These are phyloP conservation scores for Arvicanthis niloticus DNA, from an alignment of 2,113 vertebrate species.

Conservation along the genomic window DNA sequence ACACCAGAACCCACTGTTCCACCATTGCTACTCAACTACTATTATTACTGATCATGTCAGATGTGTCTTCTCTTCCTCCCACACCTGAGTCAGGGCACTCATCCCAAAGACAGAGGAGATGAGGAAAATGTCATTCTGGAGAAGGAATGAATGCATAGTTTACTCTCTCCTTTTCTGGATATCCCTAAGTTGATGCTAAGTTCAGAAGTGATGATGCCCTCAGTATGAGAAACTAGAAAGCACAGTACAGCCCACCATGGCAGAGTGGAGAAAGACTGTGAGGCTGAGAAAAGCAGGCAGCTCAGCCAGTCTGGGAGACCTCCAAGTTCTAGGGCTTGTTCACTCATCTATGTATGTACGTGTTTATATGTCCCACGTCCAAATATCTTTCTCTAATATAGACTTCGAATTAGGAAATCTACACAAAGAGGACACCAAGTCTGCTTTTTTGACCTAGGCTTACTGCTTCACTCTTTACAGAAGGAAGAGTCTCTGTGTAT, in stretches of 20 bases:
- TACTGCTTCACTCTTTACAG: background rate
- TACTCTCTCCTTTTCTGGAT: background rate
- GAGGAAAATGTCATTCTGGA: background rate
- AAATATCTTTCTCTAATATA: background rate
- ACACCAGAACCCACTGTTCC: background rate
- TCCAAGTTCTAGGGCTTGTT: background rate
- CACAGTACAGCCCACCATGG: background rate
- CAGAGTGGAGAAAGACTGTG: background rate
- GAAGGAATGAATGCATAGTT: background rate
- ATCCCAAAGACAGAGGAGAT: background rate
- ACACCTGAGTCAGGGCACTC: background rate
- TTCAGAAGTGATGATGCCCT: background rate
- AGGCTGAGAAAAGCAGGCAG: background rate
- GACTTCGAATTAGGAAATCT: background rate
- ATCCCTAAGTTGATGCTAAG: background rate
- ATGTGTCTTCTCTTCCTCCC: background rate
- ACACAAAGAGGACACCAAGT: background rate
- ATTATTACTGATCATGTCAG: background rate
- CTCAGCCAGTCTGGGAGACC: background rate
- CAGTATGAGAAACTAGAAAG: background rate
- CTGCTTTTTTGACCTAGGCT: background rate
- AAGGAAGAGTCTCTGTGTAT: background rate
- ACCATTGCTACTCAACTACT: background rate
- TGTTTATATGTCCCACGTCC: background rate
- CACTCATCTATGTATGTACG: background rate